Evolutionary conservation across 92 coral and sea anemone species (phyloP).

Genomic region (Desmophyllum pertusum): DNA sequence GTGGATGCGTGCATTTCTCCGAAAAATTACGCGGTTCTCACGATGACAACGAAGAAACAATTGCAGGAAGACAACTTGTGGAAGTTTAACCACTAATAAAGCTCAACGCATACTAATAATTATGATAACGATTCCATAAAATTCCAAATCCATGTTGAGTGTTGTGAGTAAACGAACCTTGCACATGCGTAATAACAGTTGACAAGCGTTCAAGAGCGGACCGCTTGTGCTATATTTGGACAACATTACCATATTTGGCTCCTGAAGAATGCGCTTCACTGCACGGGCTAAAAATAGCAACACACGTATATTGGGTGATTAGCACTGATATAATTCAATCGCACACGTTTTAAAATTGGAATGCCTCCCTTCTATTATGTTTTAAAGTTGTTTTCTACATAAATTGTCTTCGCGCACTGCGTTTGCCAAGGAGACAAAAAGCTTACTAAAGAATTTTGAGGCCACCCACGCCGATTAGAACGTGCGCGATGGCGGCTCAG

Average conservation of each 20-base stretch:
- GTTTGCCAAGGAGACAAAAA: constrained; percentile 23
- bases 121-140: constrained; percentile 30
- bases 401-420: background rate
- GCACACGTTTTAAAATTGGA: background rate
- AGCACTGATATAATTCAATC: too few relatives aligned
- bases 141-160: constrained; percentile 47
- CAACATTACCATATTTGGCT: constrained; percentile 36
- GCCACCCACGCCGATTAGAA: background rate
- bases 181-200: constrained; percentile 50
- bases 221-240: constrained; percentile 48
- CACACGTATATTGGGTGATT: background rate
- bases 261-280: background rate
- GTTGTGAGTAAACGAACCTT: constrained; percentile 69
- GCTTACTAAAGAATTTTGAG: constrained; percentile 9
- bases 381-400: background rate
- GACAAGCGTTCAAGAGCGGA: background rate
- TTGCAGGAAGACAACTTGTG: background rate
- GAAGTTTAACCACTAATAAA: constrained; percentile 8
- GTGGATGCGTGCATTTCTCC: constrained; percentile 13
- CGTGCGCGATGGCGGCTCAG: too few relatives aligned
- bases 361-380: background rate
- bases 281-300: constrained; percentile 6
- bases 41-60: constrained; percentile 4
- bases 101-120: constrained; percentile 28
- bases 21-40: constrained; percentile 8